A percentile compares a stretch with the other conserved stretches of the same genome.
Conservation (phyloP, 1,140 invertebrate species). For the Atta texana region DNA sequence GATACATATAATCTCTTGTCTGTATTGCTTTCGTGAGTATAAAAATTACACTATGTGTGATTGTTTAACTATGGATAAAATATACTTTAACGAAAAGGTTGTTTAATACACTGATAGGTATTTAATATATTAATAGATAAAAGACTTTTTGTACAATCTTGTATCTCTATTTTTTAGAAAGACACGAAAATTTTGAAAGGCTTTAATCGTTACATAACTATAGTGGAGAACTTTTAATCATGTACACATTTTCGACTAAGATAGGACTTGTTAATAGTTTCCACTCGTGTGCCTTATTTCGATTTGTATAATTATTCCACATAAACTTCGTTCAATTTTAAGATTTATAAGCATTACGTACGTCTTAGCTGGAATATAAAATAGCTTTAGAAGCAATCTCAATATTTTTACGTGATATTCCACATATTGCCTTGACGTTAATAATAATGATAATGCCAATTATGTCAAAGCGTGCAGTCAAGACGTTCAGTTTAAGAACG, state of each 20-base stretch:
- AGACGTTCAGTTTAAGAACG: neutral
- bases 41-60: constrained; percentile 40
- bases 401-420: constrained; percentile 43
- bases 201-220: neutral
- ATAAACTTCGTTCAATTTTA: constrained; percentile 13
- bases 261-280: constrained; percentile 12
- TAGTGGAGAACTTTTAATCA: constrained; percentile 21
- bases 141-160: constrained; percentile 27
- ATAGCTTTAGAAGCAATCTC: constrained; percentile 13
- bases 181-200: neutral
- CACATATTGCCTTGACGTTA: constrained; percentile 7
- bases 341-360: neutral
- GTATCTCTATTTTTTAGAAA: constrained; percentile 14
- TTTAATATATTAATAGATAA: neutral
- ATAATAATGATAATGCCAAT: constrained; percentile 20
- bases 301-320: constrained; percentile 48
- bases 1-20: neutral
- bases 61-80: constrained; percentile 28
- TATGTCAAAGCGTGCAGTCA: neutral
- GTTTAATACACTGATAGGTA: constrained; percentile 45
- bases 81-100: constrained; percentile 17
- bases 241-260: constrained; percentile 15
- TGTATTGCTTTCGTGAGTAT: constrained; percentile 31
- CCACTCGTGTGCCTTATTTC: constrained; percentile 31
- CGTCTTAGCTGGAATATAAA: neutral